These are phyloP conservation scores for Candidula unifasciata DNA, from an alignment of 2,888 invertebrate species.

Conservation along the genomic window DNA sequence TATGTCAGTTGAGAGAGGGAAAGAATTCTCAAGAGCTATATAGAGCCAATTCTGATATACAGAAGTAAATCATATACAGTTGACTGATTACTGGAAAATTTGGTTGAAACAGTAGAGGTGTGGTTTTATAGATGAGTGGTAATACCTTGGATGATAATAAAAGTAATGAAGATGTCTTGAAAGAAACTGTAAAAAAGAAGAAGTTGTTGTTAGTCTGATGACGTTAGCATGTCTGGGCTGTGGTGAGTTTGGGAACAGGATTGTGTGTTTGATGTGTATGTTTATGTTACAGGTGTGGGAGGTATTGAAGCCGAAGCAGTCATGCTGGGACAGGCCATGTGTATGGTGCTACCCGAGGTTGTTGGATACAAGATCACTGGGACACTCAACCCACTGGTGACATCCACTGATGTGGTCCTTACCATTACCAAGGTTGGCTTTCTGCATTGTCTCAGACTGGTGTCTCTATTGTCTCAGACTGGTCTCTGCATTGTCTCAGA, in stretches of 20 bases:
- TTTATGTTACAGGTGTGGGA: constrained; percentile 76
- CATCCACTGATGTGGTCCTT: constrained; percentile 97
- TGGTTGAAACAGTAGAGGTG: too few species aligned
- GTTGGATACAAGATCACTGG: constrained; percentile 94
- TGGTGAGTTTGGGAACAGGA: neutral
- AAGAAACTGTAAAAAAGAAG: neutral
- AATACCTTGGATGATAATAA: neutral
- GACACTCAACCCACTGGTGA: constrained; percentile 87
- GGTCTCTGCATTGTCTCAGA: too few species aligned
- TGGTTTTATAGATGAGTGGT: too few species aligned
- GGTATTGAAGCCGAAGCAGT: constrained; percentile 99
- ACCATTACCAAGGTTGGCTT: constrained; percentile 94
- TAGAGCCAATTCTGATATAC: too few species aligned
- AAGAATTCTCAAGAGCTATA: too few species aligned
- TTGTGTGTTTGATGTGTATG: neutral
- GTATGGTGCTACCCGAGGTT: constrained; percentile 96
- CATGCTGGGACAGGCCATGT: constrained; percentile 98
- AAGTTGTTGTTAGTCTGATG: neutral
- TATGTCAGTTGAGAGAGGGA: too few species aligned
- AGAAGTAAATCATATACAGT: too few species aligned
- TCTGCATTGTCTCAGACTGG: neutral
- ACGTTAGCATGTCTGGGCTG: too few species aligned
- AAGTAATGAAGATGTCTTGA: too few species aligned
- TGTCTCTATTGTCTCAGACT: too few species aligned
- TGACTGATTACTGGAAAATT: too few species aligned